Conservation (phyloP, 2,888 invertebrate species). For the Thecophora atra region DNA sequence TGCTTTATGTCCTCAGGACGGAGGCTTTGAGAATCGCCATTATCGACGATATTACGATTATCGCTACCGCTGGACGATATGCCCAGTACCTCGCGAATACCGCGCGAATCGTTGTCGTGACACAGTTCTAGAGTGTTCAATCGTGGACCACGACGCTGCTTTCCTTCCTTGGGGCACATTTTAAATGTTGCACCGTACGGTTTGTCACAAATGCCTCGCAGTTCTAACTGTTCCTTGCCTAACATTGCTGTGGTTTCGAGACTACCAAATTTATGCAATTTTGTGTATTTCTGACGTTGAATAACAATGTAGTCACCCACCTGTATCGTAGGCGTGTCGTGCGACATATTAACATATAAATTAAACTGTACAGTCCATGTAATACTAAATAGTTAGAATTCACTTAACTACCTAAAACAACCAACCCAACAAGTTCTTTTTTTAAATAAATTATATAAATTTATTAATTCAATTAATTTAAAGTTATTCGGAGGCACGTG, state of each 20-base stretch:
- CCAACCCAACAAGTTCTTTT: neutral
- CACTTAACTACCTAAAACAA: neutral
- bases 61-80: constrained; percentile 77
- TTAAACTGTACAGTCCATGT: neutral
- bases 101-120: constrained; percentile 66
- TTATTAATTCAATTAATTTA: no score
- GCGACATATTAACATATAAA: neutral
- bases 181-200: constrained; percentile 81
- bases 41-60: constrained; percentile 85
- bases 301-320: constrained; percentile 79
- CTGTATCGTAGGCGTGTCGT: constrained; percentile 66
- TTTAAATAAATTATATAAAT: no score
- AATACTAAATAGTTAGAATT: neutral
- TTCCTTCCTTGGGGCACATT: constrained; percentile 72
- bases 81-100: constrained; percentile 72
- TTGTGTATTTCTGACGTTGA: constrained; percentile 80
- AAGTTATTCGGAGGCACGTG: no score
- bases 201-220: constrained; percentile 74
- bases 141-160: constrained; percentile 65
- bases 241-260: constrained; percentile 72
- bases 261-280: constrained; percentile 78
- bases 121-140: constrained; percentile 69
- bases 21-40: constrained; percentile 78
- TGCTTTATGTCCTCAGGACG: constrained; percentile 84
- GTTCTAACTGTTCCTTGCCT: constrained; percentile 76